Percentiles rank a stretch among this genome's conserved stretches.
Conservation (phyloP, 1,140 invertebrate genomes). For the Zaprionus ghesquierei region DNA sequence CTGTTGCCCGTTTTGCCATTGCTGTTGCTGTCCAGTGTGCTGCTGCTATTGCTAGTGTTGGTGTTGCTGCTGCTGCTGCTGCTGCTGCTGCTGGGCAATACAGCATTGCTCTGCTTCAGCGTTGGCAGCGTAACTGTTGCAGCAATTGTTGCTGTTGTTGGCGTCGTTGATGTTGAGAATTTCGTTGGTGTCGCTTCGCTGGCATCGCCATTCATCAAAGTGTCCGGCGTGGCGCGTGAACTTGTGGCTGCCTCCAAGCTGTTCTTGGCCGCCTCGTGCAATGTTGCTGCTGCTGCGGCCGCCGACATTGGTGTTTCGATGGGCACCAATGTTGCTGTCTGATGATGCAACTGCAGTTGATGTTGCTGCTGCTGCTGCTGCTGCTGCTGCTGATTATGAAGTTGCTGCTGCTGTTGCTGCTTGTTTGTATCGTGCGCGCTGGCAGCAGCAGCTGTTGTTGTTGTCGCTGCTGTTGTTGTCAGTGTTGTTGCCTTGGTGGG, state of each 20-base stretch:
- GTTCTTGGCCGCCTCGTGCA: constrained; percentile 11
- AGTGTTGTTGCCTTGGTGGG: constrained; percentile 49
- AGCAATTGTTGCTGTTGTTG: constrained; percentile 59
- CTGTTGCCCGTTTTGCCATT: constrained; percentile 37
- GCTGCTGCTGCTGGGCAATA: constrained; percentile 57
- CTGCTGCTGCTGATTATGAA: neutral
- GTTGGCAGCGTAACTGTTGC: constrained; percentile 68
- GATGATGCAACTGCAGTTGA: constrained; percentile 39
- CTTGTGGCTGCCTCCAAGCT: constrained; percentile 50
- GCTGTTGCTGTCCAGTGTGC: constrained; percentile 70
- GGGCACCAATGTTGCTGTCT: constrained; percentile 81
- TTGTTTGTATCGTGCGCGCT: constrained; percentile 34
- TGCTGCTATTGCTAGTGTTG: too few species aligned
- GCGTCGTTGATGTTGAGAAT: constrained; percentile 30
- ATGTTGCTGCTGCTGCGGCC: constrained; percentile 28
- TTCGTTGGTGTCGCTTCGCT: constrained; percentile 26
- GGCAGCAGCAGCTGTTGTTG: neutral
- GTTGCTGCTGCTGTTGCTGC: constrained; percentile 2
- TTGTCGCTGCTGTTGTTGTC: constrained; percentile 3
- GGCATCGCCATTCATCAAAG: constrained; percentile 47
- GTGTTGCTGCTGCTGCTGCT: constrained; percentile 49
- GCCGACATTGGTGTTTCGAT: constrained; percentile 65
- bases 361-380: constrained; percentile 4
- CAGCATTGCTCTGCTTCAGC: constrained; percentile 57
- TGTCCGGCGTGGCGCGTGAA: constrained; percentile 32